These are phyloP conservation scores for Parasteatoda tepidariorum DNA, from an alignment of 1,140 invertebrate genomes.

Conservation along the genomic window DNA sequence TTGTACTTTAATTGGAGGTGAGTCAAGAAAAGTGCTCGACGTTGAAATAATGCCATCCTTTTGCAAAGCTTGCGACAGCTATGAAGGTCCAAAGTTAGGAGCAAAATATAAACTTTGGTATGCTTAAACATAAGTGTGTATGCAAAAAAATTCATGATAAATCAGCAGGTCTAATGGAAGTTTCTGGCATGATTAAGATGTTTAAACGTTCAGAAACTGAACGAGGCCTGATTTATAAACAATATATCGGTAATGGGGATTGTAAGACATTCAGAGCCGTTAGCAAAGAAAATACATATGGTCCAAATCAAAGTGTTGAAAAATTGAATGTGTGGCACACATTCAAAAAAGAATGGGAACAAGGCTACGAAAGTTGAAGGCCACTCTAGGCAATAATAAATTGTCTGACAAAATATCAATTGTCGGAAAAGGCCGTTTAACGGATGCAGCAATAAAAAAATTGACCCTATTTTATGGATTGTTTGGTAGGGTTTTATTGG, in stretches of 20 bases:
- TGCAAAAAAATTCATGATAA: neutral
- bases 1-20: neutral
- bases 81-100: neutral
- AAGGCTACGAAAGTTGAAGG: neutral
- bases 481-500: too few relatives aligned
- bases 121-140: neutral
- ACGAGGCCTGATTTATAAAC: neutral
- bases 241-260: conserved; percentile 1
- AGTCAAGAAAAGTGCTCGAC: conserved; percentile 8
- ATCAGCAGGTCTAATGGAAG: neutral
- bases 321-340: neutral
- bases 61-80: neutral
- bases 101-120: neutral
- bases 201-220: neutral
- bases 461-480: neutral
- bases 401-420: neutral
- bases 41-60: neutral
- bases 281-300: neutral
- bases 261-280: neutral
- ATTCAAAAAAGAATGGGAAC: neutral
- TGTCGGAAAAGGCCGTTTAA: neutral
- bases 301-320: neutral
- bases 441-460: neutral
- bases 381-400: neutral
- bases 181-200: neutral